Conservation (phyloP, 2,797 vertebrate species). For the Smutsia temminckii region DNA sequence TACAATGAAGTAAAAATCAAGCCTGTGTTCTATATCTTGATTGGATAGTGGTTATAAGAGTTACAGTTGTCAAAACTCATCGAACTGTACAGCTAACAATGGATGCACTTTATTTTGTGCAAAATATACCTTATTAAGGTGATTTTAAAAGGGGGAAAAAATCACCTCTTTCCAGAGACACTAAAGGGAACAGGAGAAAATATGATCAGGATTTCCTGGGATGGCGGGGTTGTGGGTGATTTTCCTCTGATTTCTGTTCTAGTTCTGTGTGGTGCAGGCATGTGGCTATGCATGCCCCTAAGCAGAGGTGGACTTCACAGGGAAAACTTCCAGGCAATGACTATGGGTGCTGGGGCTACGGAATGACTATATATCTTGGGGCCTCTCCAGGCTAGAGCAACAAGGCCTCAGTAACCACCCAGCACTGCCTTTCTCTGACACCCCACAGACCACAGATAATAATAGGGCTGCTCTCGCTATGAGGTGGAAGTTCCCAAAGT, state of each 20-base stretch:
- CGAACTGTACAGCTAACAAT: neutral
- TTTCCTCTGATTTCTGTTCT: neutral
- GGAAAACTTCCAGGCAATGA: neutral
- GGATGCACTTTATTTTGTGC: neutral
- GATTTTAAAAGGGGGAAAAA: neutral
- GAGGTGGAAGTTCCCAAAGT: neutral
- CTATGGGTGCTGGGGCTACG: neutral
- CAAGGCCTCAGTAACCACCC: neutral
- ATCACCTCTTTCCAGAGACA: neutral
- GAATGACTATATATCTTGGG: neutral
- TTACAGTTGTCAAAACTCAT: neutral
- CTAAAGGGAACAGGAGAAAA: neutral
- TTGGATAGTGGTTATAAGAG: neutral
- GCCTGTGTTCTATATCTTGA: neutral
- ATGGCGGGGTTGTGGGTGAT: neutral
- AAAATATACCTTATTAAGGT: neutral
- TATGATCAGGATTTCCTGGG: neutral
- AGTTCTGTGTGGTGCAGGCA: neutral
- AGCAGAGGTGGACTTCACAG: neutral
- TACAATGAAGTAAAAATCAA: neutral
- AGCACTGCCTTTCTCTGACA: neutral
- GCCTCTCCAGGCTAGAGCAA: neutral
- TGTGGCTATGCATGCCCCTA: too few species aligned
- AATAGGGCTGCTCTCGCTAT: neutral
- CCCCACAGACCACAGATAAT: neutral